Evolutionary conservation across 2,113 vertebrate species (phyloP).

Genomic region (Bungarus multicinctus): DNA sequence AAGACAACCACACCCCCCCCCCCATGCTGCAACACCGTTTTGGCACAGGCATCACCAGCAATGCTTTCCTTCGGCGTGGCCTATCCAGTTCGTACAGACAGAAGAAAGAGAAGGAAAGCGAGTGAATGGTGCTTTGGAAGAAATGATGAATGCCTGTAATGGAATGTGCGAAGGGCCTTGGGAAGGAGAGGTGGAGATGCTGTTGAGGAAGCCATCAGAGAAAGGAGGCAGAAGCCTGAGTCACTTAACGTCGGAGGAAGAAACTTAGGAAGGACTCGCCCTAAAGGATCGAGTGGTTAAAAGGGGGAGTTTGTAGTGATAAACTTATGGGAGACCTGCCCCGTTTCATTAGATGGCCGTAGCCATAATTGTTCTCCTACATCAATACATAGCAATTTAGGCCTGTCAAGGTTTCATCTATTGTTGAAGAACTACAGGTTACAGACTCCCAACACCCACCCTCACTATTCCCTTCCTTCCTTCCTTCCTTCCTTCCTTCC

Average conservation of each 20-base stretch:
- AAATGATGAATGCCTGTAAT: slow-evolving; percentile 54
- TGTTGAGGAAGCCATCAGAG: neutral
- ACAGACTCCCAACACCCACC: neutral
- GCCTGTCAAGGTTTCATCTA: neutral
- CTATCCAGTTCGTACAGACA: neutral
- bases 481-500: neutral
- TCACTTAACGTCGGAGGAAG: neutral
- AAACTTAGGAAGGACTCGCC: neutral
- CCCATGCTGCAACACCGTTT: slow-evolving; percentile 60
- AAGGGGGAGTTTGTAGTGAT: neutral
- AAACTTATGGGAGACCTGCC: neutral
- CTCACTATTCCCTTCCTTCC: too few relatives aligned
- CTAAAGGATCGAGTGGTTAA: neutral
- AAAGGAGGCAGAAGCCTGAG: neutral
- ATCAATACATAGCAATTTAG: neutral
- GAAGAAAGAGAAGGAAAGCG: slow-evolving; percentile 23
- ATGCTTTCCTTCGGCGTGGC: slow-evolving; percentile 73
- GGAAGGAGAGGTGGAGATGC: neutral
- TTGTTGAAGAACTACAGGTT: neutral
- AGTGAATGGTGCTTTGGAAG: slow-evolving; percentile 55
- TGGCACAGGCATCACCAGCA: slow-evolving; percentile 70
- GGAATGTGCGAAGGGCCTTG: neutral
- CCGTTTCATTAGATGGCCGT: neutral
- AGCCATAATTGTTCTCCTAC: neutral
- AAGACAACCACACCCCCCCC: neutral